Percentiles rank a stretch among this genome's conserved stretches.
These are phyloP conservation scores for Steinernema feltiae DNA, from an alignment of 1,140 invertebrate genomes.

Conservation along the genomic window DNA sequence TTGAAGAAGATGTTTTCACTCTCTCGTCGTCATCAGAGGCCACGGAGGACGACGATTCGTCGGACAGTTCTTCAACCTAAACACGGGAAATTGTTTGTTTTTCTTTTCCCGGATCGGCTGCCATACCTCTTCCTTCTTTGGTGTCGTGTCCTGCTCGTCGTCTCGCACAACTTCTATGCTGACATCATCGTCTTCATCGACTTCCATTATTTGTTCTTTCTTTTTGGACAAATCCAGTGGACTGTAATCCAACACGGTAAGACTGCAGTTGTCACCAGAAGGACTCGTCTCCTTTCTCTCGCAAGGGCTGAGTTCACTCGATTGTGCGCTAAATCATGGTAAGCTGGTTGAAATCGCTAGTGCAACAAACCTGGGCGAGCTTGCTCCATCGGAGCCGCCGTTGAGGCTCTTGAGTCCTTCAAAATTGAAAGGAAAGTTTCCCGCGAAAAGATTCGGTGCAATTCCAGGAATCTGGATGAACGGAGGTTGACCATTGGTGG, in stretches of 20 bases:
- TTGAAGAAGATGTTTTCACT: constrained; percentile 4
- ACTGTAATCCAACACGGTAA: constrained; percentile 34
- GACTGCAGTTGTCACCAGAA: neutral
- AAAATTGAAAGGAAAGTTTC: neutral
- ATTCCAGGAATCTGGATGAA: constrained; percentile 6
- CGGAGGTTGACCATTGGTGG: constrained; percentile 63
- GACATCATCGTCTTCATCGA: constrained; percentile 42
- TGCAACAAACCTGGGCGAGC: constrained; percentile 59
- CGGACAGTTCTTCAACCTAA: constrained; percentile 21
- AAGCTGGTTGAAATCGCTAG: constrained; percentile 9
- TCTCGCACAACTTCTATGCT: constrained; percentile 34
- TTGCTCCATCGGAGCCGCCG: constrained; percentile 43
- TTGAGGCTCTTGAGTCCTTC: constrained; percentile 13
- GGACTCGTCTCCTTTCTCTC: constrained; percentile 58
- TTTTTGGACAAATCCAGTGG: constrained; percentile 66
- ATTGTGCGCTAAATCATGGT: constrained; percentile 43
- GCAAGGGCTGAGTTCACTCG: constrained; percentile 62
- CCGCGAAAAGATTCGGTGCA: neutral
- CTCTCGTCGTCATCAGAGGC: constrained; percentile 19
- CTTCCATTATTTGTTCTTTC: constrained; percentile 63
- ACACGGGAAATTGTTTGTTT: too few species aligned
- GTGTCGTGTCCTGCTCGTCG: constrained; percentile 37
- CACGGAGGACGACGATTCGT: constrained; percentile 21
- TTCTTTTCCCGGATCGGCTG: constrained; percentile 10
- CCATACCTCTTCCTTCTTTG: neutral